Evolutionary conservation across 1,140 invertebrate species (phyloP), one percentile per base, ranked within the genome.

Genomic region (Wasmannia auropunctata): DNA sequence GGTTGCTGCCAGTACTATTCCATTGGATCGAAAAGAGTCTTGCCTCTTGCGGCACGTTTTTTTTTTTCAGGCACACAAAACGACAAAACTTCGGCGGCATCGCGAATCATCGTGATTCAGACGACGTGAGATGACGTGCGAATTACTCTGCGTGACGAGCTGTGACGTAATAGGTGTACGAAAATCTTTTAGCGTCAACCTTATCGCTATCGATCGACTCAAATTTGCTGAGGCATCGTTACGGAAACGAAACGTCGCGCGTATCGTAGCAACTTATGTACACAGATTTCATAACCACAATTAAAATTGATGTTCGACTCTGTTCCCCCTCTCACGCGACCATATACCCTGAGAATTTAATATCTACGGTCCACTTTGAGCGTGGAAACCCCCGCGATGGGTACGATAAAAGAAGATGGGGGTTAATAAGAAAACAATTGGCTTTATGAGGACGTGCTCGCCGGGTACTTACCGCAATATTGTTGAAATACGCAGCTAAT

Each of bases 1-100:
- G 80, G 84, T 65, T 79, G 51, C 46, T 22, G 49, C 72, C 70
- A 85, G 87, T 91, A 89, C 67, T 87, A 90, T 91, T 86, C 85
- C 88, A 86, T 65, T 86, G 93, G 81, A 56, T 58, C 58, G 49
- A 34, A 74, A 74, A 74, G 46, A 34, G 28, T 43, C 19, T 70
- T 40, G 63, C 37, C 22, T 25, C 7, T 49, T 60, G 14, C 11
- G 22, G 7, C 56, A 31, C 25, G 4, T 60, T 60, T 65, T 31
- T n/a, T n/a, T n/a, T n/a, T n/a, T n/a, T n/a, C 19, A 16, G 6
- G n/a, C n/a, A 16, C 43, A 16, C 43, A 25, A 31, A 46, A 72
- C 19, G 37, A 19, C 8, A n/a, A n/a, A n/a, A 49, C 46, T 31
- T 49, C 10, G n/a, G 70, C 31, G 31, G 6, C n/a, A 22, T 46